These are phyloP conservation scores for Acanthurus lineatus DNA, from an alignment of 2,797 vertebrate genomes.

Conservation along the genomic window DNA sequence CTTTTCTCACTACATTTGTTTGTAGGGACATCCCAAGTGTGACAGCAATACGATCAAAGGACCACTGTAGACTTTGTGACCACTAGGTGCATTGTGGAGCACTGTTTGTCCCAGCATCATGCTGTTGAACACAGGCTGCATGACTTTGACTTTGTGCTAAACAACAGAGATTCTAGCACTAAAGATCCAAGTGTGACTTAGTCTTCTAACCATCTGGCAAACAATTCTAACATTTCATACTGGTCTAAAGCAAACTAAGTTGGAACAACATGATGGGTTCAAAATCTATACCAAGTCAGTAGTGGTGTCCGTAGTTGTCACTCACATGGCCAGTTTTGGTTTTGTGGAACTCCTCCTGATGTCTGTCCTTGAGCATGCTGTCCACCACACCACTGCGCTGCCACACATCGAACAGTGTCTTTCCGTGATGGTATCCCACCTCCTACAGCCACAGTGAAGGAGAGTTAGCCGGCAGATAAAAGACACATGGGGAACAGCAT, in stretches of 20 bases:
- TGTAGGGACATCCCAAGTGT: not conserved
- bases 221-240: not conserved
- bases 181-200: not conserved
- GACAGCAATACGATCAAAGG: no score
- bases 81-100: no score
- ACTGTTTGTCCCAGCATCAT: no score
- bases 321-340: conserved; percentile 89
- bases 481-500: not conserved
- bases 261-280: not conserved
- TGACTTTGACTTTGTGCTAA: no score
- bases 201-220: not conserved
- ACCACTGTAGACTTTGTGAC: no score
- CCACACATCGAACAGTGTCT: conserved; percentile 94
- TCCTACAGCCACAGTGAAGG: conserved; percentile 82
- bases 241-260: not conserved
- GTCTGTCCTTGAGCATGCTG: conserved; percentile 92
- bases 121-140: no score
- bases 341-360: conserved; percentile 89
- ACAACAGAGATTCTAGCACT: not conserved
- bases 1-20: not conserved
- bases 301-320: not conserved
- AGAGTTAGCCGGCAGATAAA: not conserved
- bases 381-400: conserved; percentile 90
- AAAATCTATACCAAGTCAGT: not conserved
- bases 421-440: conserved; percentile 94